phyloP scores from a whole-genome alignment of 2,797 vertebrate genomes.

The Capromys pilorides region DNA sequence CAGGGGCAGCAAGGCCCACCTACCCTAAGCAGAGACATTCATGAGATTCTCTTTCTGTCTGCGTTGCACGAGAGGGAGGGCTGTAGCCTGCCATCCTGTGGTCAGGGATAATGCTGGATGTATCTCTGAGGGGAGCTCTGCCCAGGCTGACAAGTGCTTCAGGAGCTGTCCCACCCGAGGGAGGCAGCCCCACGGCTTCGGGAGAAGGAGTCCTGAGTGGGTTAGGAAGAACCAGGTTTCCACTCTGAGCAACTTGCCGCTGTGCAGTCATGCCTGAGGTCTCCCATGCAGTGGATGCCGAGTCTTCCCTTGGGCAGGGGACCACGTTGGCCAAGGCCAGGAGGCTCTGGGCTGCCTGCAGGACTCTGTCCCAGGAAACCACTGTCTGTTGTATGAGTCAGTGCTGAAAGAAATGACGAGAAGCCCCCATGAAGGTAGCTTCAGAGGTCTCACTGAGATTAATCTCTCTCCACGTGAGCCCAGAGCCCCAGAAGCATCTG shows the following conservation, averaged over 20 bases:
- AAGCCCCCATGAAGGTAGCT: too few relatives aligned
- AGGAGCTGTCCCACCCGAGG: not conserved
- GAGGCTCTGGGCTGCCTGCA: slow-evolving; percentile 87
- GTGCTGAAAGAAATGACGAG: too few relatives aligned
- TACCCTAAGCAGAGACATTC: slow-evolving; percentile 94
- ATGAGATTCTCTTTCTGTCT: slow-evolving; percentile 94
- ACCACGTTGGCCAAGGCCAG: slow-evolving; percentile 95
- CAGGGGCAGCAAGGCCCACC: slow-evolving; percentile 94
- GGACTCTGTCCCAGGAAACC: slow-evolving; percentile 93
- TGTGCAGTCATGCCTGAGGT: slow-evolving; percentile 96
- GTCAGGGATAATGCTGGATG: slow-evolving; percentile 96
- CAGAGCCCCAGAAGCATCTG: too few relatives aligned
- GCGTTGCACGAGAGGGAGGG: slow-evolving; percentile 93
- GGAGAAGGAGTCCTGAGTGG: slow-evolving; percentile 93
- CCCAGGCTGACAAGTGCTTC: slow-evolving; percentile 85
- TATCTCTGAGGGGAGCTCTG: slow-evolving; percentile 95
- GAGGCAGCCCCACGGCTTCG: slow-evolving; percentile 78
- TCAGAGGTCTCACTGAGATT: too few relatives aligned
- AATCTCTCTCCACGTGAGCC: too few relatives aligned
- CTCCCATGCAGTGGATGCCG: slow-evolving; percentile 95
- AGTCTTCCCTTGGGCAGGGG: slow-evolving; percentile 95
- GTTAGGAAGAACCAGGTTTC: slow-evolving; percentile 95
- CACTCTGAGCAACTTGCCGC: slow-evolving; percentile 93
- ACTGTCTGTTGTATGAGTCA: slow-evolving; percentile 84
- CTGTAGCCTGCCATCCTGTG: slow-evolving; percentile 92